These are phyloP conservation scores for Microplitis manilae DNA, from an alignment of 2,888 invertebrate genomes.

Conservation along the genomic window DNA sequence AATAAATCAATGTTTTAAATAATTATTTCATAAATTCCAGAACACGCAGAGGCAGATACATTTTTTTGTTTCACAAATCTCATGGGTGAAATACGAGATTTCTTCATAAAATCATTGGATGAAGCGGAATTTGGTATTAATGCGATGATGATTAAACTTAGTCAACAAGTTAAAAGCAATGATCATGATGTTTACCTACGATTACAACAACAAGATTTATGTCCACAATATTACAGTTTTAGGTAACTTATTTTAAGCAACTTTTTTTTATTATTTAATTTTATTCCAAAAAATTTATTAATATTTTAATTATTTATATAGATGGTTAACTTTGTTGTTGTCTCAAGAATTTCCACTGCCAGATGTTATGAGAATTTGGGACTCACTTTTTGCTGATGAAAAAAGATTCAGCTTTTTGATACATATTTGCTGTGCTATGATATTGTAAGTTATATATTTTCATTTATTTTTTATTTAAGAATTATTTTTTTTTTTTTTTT, in stretches of 20 bases:
- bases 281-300: constrained; percentile 5
- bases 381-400: constrained; percentile 93
- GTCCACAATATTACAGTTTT: constrained; percentile 97
- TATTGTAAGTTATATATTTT: constrained; percentile 81
- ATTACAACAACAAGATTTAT: constrained; percentile 87
- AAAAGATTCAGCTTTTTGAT: constrained; percentile 92
- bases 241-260: constrained; percentile 73
- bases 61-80: constrained; percentile 99
- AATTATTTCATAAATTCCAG: constrained; percentile 70
- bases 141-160: constrained; percentile 89
- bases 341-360: constrained; percentile 98
- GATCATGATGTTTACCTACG: constrained; percentile 85
- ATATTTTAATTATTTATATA: constrained; percentile 62
- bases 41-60: constrained; percentile 95
- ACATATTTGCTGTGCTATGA: constrained; percentile 97
- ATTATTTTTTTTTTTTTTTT: constrained; percentile 22
- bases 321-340: constrained; percentile 95
- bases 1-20: background rate
- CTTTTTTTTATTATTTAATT: background rate
- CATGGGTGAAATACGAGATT: constrained; percentile 98
- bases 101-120: constrained; percentile 96
- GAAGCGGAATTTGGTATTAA: constrained; percentile 93
- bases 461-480: background rate
- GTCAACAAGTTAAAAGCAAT: constrained; percentile 81
- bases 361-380: constrained; percentile 98